Base-by-base conservation (phyloP, 2,113 vertebrate genomes). In the Myotis lucifugus region DNA sequence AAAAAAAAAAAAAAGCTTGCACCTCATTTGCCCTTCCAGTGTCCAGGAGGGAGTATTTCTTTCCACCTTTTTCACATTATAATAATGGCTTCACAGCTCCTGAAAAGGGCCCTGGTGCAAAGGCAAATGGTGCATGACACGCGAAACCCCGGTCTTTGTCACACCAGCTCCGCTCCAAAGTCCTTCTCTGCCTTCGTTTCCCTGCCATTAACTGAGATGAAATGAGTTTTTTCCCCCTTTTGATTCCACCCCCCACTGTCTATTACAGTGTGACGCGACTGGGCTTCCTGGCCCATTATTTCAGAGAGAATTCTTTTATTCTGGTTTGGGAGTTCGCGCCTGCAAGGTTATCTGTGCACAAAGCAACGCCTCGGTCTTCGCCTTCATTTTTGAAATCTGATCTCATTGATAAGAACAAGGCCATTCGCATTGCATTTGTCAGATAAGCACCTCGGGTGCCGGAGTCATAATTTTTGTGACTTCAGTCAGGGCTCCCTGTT, bases 11-110 rank as follows among this genome's bases (percentile, higher is more conserved):
- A 61, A 37, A 6, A n/a, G 70, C 67, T 82, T 96, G 97, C 98
- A 98, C 98, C 99, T 98, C 99, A 98, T 99, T 98, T 97, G 99
- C 98, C 99, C 99, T 99, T 99, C 99, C 98, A 97, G 97, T 98
- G 98, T 99, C 98, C 98, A 99, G 97, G 98, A 98, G 98, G 98
- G 98, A 98, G 98, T 98, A 98, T 98, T 98, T 98, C 98, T 98
- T 98, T 98, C 98, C 98, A 97, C 97, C 97, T 98, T 98, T 98
- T 98, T 70, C 97, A 97, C 98, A 98, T 98, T 98, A 98, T 98
- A 98, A 98, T 98, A 98, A 98, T 98, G 98, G 98, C 97, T 98
- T 98, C 97, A 96, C 97, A 96, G 98, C 98, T 97, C 98, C 98
- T 98, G 98, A 98, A 98, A 98, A 97, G 97, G 98, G 98, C 70